phyloP scores from a whole-genome alignment of 2,113 vertebrate species.

The Carlito syrichta region DNA sequence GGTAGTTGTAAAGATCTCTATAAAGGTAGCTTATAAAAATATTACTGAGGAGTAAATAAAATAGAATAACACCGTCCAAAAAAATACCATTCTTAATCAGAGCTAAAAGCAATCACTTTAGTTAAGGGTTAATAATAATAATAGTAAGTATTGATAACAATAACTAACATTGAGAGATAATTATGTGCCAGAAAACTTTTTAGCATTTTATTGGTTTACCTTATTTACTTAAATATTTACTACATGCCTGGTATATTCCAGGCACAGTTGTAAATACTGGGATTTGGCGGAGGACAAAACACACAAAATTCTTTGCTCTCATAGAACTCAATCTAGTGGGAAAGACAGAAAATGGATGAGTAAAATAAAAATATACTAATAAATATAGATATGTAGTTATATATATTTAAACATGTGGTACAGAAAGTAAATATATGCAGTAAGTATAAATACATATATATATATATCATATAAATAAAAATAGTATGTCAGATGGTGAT shows the following conservation, averaged over 20 bases:
- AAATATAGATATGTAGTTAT: not conserved
- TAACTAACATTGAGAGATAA: not conserved
- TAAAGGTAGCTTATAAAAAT: not conserved
- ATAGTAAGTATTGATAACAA: not conserved
- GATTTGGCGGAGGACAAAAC: not conserved
- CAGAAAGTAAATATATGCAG: not conserved
- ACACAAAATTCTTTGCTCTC: not conserved
- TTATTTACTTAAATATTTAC: slow-evolving; percentile 40
- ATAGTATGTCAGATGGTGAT: not conserved
- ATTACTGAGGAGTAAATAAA: slow-evolving; percentile 35
- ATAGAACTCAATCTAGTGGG: not conserved
- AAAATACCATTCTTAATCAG: not conserved
- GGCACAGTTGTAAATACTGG: not conserved
- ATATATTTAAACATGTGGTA: not conserved
- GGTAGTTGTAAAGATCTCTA: not conserved
- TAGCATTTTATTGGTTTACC: not conserved
- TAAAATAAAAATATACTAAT: slow-evolving; percentile 6
- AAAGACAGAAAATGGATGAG: not conserved
- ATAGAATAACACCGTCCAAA: not conserved
- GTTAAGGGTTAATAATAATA: not conserved
- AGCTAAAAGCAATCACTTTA: not conserved
- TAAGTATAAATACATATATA: not conserved
- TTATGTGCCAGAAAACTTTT: not conserved
- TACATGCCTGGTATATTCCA: not conserved
- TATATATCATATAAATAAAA: not conserved